Conservation (phyloP, 2,113 vertebrate species). For the Callospermophilus lateralis region DNA sequence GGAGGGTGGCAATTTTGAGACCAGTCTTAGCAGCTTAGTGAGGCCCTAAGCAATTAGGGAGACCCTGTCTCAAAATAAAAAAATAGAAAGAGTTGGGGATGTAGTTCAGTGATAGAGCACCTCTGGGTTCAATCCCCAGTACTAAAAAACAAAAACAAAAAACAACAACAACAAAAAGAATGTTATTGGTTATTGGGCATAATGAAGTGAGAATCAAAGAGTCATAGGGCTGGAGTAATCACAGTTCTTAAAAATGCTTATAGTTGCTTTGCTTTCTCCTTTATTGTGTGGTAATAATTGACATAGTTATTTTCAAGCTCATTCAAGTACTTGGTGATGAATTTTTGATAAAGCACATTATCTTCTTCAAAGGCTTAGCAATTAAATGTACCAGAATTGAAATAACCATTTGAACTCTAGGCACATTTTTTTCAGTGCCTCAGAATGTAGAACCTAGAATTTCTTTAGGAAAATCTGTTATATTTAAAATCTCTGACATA, state of each 20-base stretch:
- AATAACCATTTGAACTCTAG: slow-evolving; percentile 54
- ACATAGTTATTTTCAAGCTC: slow-evolving; percentile 64
- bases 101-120: no score
- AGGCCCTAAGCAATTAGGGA: no score
- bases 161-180: no score
- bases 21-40: no score
- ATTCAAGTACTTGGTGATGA: slow-evolving; percentile 52
- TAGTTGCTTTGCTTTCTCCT: slow-evolving; percentile 57
- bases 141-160: no score
- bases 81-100: no score
- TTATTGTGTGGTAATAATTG: slow-evolving; percentile 50
- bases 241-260: slow-evolving; percentile 56
- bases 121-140: no score
- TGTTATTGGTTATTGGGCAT: not conserved
- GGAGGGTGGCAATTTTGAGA: no score
- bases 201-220: slow-evolving; percentile 63
- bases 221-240: slow-evolving; percentile 12
- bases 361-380: slow-evolving; percentile 46
- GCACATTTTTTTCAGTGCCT: slow-evolving; percentile 40
- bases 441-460: slow-evolving; percentile 38
- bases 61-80: no score
- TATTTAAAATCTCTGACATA: slow-evolving; percentile 55
- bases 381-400: slow-evolving; percentile 61
- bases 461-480: slow-evolving; percentile 55
- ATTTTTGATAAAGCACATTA: slow-evolving; percentile 62